phyloP scores from a whole-genome alignment of 2,797 vertebrate species.

The Novumbra hubbsi region DNA sequence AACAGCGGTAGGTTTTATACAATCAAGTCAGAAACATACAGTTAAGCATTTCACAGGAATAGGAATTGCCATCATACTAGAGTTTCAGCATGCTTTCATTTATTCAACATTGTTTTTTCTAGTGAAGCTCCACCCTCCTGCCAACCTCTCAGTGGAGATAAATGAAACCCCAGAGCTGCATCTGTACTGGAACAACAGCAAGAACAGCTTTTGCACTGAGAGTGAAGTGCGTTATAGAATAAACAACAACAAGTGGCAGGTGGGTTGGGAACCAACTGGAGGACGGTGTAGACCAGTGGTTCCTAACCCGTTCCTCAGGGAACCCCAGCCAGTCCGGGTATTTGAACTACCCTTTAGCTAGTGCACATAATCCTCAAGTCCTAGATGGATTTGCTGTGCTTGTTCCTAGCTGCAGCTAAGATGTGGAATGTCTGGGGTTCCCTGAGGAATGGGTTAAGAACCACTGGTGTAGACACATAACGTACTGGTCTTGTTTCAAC shows the following conservation, averaged over 20 bases:
- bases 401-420: too few species aligned
- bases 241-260: background rate
- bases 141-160: background rate
- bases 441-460: too few species aligned
- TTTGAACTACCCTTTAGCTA: too few species aligned
- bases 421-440: too few species aligned
- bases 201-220: background rate
- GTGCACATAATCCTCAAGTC: too few species aligned
- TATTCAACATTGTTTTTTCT: background rate
- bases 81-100: background rate
- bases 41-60: background rate
- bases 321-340: too few species aligned
- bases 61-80: background rate
- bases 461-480: background rate
- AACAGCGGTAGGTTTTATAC: background rate
- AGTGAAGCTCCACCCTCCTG: constrained; percentile 1
- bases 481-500: background rate
- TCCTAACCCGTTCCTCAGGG: too few species aligned
- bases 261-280: background rate
- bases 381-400: too few species aligned
- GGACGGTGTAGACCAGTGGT: background rate
- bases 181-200: constrained; percentile 6
- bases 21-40: background rate
- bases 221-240: background rate
- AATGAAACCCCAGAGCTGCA: background rate